Evolutionary conservation across 2,888 invertebrate genomes (phyloP).

Genomic region (Allophyes oxyacanthae): DNA sequence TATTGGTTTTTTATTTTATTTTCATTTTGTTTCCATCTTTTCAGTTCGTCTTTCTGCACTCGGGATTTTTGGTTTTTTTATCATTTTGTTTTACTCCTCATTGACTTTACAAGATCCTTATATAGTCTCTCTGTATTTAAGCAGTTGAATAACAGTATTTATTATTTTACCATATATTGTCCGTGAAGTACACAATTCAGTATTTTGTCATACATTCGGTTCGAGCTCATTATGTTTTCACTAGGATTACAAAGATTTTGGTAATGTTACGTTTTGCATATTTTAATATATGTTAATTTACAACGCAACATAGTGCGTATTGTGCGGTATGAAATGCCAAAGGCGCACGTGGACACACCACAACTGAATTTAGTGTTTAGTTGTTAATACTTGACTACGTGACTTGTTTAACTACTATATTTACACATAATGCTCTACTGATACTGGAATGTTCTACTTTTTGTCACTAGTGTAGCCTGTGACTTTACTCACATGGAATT

Average conservation of each 20-base stretch:
- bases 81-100: too few species aligned
- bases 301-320: constrained; percentile 45
- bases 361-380: constrained; percentile 38
- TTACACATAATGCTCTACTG: constrained; percentile 31
- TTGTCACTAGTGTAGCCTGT: not conserved
- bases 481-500: constrained; percentile 13
- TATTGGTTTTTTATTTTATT: too few species aligned
- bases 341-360: constrained; percentile 33
- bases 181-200: too few species aligned
- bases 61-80: too few species aligned
- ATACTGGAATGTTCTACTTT: constrained; percentile 27
- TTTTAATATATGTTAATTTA: constrained; percentile 45
- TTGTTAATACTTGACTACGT: constrained; percentile 36
- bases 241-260: constrained; percentile 46
- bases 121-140: too few species aligned
- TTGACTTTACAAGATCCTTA: too few species aligned
- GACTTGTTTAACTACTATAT: constrained; percentile 31
- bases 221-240: constrained; percentile 17
- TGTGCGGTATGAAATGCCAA: constrained; percentile 40
- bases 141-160: too few species aligned
- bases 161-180: too few species aligned
- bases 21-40: too few species aligned
- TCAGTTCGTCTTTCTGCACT: too few species aligned
- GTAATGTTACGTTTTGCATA: constrained; percentile 47
- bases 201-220: too few species aligned